Evolutionary conservation across 2,113 vertebrate species (phyloP).

Genomic region (Sarotherodon lohbergeri): DNA sequence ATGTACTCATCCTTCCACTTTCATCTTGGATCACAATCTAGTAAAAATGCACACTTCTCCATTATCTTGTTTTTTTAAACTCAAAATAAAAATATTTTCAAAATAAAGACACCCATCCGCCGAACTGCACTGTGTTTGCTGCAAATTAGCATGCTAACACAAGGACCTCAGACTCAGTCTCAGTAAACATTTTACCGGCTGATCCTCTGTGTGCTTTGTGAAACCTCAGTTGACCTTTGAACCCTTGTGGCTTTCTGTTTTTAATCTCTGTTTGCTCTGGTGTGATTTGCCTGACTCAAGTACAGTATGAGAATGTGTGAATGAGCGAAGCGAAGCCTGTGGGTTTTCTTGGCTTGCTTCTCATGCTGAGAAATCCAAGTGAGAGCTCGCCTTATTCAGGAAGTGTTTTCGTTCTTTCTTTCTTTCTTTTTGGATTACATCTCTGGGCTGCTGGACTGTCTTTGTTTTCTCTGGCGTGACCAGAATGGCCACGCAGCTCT

Average conservation of each 20-base stretch:
- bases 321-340: neutral
- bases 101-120: neutral
- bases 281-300: slow-evolving; percentile 5
- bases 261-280: slow-evolving; percentile 7
- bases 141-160: neutral
- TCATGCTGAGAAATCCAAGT: slow-evolving; percentile 8
- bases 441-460: neutral
- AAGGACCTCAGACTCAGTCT: neutral
- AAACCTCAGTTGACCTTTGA: neutral
- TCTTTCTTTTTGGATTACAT: neutral
- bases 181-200: neutral
- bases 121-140: accelerated
- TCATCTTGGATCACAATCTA: neutral
- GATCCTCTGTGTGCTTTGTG: neutral
- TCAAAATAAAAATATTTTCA: neutral
- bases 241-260: neutral
- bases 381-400: slow-evolving; percentile 7
- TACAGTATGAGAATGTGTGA: neutral
- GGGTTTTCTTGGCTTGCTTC: slow-evolving; percentile 10
- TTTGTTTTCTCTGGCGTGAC: slow-evolving; percentile 7
- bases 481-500: neutral
- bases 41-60: neutral
- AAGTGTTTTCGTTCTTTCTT: neutral
- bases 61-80: neutral
- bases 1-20: neutral